Evolutionary conservation across 2,888 invertebrate genomes (phyloP).

Genomic region (Sympetrum striolatum): DNA sequence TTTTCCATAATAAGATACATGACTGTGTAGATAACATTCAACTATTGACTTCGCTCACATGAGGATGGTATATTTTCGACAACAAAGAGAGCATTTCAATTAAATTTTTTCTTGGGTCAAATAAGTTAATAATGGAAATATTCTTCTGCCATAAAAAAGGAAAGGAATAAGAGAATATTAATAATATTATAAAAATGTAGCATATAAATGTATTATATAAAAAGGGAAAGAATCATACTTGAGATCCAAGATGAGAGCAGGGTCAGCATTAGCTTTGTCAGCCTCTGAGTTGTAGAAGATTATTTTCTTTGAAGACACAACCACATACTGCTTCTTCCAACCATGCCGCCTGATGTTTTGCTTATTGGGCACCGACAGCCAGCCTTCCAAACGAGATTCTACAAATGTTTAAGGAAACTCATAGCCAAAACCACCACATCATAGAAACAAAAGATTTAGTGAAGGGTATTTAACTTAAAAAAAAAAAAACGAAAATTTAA

Average conservation of each 20-base stretch:
- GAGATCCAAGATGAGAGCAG: conserved; percentile 92
- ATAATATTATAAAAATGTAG: background rate
- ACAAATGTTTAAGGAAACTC: conserved; percentile 43
- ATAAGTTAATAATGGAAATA: too few relatives aligned
- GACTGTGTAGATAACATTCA: too few relatives aligned
- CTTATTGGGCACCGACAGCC: conserved; percentile 94
- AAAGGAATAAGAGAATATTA: too few relatives aligned
- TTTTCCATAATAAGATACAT: too few relatives aligned
- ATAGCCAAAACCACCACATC: background rate
- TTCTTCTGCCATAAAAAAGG: too few relatives aligned
- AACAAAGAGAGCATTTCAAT: too few relatives aligned
- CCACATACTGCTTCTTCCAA: conserved; percentile 97
- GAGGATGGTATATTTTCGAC: too few relatives aligned
- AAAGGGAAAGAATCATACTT: conserved; percentile 69
- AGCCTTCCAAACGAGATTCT: conserved; percentile 80
- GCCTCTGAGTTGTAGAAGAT: conserved; percentile 95
- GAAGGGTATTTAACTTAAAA: too few relatives aligned
- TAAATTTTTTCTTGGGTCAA: too few relatives aligned
- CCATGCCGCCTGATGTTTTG: conserved; percentile 95
- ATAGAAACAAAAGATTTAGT: background rate
- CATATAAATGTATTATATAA: background rate
- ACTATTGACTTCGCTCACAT: too few relatives aligned
- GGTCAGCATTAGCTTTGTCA: conserved; percentile 93
- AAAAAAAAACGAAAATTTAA: too few relatives aligned
- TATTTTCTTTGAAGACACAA: conserved; percentile 95